Conservation (phyloP, 2,888 invertebrate genomes). For the Vesta saturnalis region DNA sequence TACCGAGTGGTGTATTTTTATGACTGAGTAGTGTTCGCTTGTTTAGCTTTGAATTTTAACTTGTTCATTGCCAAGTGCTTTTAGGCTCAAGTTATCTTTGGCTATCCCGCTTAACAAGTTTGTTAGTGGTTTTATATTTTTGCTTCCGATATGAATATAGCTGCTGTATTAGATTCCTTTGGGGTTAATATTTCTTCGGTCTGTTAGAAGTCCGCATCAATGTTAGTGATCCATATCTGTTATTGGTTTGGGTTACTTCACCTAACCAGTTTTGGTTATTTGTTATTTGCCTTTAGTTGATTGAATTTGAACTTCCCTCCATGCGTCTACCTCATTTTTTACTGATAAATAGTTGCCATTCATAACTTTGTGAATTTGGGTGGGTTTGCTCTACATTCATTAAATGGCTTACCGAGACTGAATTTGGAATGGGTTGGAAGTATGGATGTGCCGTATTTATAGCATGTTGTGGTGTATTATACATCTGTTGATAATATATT, state of each 20-base stretch:
- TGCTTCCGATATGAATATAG: slow-evolving; percentile 22
- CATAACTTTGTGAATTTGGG: too few relatives aligned
- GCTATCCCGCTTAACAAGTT: slow-evolving; percentile 12
- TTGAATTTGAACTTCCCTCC: too few relatives aligned
- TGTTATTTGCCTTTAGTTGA: too few relatives aligned
- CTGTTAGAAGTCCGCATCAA: not conserved
- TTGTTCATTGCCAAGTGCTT: slow-evolving; percentile 17
- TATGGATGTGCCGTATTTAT: too few relatives aligned
- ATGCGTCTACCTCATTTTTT: too few relatives aligned
- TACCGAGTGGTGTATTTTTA: not conserved
- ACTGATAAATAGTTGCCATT: too few relatives aligned
- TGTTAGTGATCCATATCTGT: slow-evolving; percentile 1
- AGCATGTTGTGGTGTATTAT: too few relatives aligned
- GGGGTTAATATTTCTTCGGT: slow-evolving; percentile 11
- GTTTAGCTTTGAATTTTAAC: slow-evolving; percentile 16
- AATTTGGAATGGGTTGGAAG: too few relatives aligned
- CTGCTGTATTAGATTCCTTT: slow-evolving; percentile 5
- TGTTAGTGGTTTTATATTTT: slow-evolving; percentile 13
- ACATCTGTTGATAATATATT: too few relatives aligned
- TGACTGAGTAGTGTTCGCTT: slow-evolving; percentile 13
- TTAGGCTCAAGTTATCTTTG: slow-evolving; percentile 14
- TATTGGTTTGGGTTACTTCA: not conserved
- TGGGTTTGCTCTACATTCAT: slow-evolving; percentile 59
- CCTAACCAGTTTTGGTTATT: not conserved
- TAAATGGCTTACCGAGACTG: too few relatives aligned